Evolutionary conservation across 2,888 invertebrate species (phyloP), one percentile per base, ranked within the genome.

Genomic region (Coelinius sp.): DNA sequence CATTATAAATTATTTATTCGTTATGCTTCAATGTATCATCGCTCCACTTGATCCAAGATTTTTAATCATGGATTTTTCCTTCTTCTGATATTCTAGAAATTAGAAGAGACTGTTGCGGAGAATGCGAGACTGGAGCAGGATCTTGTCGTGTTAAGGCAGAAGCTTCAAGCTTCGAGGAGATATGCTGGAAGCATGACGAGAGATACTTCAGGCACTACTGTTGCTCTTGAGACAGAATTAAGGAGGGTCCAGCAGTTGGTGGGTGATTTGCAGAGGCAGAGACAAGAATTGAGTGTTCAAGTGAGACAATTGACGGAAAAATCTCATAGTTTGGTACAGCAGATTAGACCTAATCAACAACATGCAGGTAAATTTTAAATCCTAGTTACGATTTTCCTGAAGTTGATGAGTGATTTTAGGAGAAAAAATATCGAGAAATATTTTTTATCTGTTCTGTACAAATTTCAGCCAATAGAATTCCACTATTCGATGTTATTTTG

Each of bases 61-160:
- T 7, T 68, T 68, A 41, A 52, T 68, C 14, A 8, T 62, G 24
- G 49, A 24, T 59, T 59, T 59, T n/a, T 5, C 53, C 20, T 25
- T 41, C 66, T 77, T 77, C 14, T 41, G 24, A 17, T 20, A 44
- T 67, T 49, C 10, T 85, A 95, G 93, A 95, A 95, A 92, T 89
- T 97, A 78, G 97, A 97, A 88, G 96, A 96, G 88, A 96, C 96
- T 0, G 95, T 96, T 17, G 95, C 95, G 1, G 96, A 97, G 80
- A 97, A 96, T 85, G 95, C 95, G 6, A 92, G 95, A 1, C 88
- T 97, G 74, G 97, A 97, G 87, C 94, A 97, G 75, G 97, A 97
- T 84, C 89, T 97, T 77, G 91, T 96, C 65, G 92, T 96, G 24
- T 88, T 97, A 70, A 91, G 96, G 7, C 95, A 96, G 80, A 97